Evolutionary conservation across 2,113 vertebrate species (phyloP), one percentile per base, ranked within the genome.

Genomic region (Xiphophorus hellerii): DNA sequence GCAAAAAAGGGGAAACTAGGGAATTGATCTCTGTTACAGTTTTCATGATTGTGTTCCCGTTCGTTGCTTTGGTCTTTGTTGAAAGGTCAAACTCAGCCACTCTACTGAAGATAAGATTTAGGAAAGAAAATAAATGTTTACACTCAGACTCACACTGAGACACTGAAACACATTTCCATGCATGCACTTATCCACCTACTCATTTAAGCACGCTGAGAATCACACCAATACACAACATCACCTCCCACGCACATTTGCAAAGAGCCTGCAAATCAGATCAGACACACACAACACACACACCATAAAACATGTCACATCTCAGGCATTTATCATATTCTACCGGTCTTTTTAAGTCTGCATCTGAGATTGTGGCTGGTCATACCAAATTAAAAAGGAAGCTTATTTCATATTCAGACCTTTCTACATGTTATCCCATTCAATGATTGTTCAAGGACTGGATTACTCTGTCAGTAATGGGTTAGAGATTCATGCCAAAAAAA

Each of bases 11-110:
- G 63, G 68, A 74, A 82, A 78, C 71, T 60, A 67, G 73, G 35
- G 64, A 83, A 83, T 73, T 82, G 71, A 84, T 88, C 85, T 78
- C 60, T 69, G 79, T 81, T 69, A 75, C 64, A 63, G 69, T 70
- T 77, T 76, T 71, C 68, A 60, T 67, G 73, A 88, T 85, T 74
- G 83, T 81, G 74, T 68, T 63, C 51, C 69, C 65, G 66, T 82
- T 90, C 71, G 28, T 71, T 76, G 80, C 63, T 73, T 74, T 78
- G 67, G 69, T 76, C 65, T 51, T 60, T 39, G 37, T 44, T 39
- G 48, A 89, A 91, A 92, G 88, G 89, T 93, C 88, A 90, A 71
- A 84, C 73, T 82, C 77, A 70, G 74, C 66, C 17, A 25, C 31
- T 68, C 74, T 76, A 77, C 87, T 84, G 35, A 72, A 75, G 63